A percentile compares a stretch with the other conserved stretches of the same genome.
These are phyloP conservation scores for Noctua comes DNA, from an alignment of 2,888 invertebrate species.

Conservation along the genomic window DNA sequence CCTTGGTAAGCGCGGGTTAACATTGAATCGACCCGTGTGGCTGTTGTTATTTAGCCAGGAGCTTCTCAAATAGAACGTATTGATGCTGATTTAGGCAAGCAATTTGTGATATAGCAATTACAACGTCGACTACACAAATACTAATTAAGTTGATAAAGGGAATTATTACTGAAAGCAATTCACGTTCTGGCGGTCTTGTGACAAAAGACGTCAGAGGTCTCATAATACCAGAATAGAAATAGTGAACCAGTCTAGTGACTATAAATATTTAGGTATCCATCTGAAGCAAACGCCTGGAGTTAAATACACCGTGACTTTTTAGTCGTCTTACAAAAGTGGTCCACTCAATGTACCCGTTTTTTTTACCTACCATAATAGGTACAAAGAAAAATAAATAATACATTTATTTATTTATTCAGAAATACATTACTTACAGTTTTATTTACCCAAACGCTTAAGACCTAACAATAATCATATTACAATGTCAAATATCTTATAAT, in stretches of 20 bases:
- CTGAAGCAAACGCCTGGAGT: background rate
- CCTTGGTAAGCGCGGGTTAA: background rate
- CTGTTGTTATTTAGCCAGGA: background rate
- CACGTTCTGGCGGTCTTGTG: background rate
- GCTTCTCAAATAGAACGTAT: background rate
- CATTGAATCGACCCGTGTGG: background rate
- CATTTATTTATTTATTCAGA: no score
- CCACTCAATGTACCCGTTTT: no score
- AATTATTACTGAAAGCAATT: constrained; percentile 12
- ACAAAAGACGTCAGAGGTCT: constrained; percentile 8
- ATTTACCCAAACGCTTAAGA: no score
- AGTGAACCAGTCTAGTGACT: background rate
- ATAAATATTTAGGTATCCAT: background rate
- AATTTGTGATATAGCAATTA: background rate
- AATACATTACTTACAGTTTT: no score
- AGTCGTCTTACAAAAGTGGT: no score
- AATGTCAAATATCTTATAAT: no score
- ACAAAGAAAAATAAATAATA: no score
- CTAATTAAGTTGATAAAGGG: background rate
- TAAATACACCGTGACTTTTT: no score
- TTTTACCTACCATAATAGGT: no score
- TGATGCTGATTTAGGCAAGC: background rate
- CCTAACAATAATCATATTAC: no score
- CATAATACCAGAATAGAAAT: background rate
- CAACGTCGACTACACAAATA: constrained; percentile 3